phyloP scores from a whole-genome alignment of 2,888 invertebrate species.

The Meandrusa payeni region DNA sequence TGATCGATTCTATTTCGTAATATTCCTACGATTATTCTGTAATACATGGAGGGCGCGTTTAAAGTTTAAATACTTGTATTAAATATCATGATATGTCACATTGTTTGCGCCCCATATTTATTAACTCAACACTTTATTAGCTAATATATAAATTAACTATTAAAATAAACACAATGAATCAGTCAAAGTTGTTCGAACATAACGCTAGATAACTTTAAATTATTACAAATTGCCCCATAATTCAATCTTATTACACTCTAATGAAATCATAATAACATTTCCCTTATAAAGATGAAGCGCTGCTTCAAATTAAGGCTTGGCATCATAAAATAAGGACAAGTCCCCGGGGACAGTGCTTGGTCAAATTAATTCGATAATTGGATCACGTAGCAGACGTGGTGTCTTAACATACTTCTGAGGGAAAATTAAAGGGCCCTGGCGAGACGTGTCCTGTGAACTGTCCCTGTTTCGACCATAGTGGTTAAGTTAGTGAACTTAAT shows the following conservation, averaged over 20 bases:
- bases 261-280: conserved; percentile 16
- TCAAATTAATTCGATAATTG: conserved; percentile 34
- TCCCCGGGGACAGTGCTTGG: conserved; percentile 17
- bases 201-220: too few relatives aligned
- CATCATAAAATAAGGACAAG: conserved; percentile 17
- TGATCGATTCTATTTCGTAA: too few relatives aligned
- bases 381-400: conserved; percentile 29
- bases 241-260: not conserved
- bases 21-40: too few relatives aligned
- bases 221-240: not conserved
- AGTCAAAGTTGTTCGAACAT: too few relatives aligned
- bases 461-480: conserved; percentile 1
- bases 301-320: conserved; percentile 14
- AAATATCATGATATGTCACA: too few relatives aligned
- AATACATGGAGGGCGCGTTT: too few relatives aligned
- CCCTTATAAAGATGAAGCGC: conserved; percentile 11
- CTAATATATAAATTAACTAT: too few relatives aligned
- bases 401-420: conserved; percentile 29
- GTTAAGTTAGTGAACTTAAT: conserved; percentile 11
- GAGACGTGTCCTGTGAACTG: conserved; percentile 19
- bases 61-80: too few relatives aligned
- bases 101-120: too few relatives aligned
- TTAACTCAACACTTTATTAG: too few relatives aligned
- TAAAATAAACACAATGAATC: too few relatives aligned
- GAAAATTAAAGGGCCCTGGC: conserved; percentile 26